Evolutionary conservation across 2,113 vertebrate genomes (phyloP), one percentile per base, ranked within the genome.

Genomic region (Cichladusa arquata): DNA sequence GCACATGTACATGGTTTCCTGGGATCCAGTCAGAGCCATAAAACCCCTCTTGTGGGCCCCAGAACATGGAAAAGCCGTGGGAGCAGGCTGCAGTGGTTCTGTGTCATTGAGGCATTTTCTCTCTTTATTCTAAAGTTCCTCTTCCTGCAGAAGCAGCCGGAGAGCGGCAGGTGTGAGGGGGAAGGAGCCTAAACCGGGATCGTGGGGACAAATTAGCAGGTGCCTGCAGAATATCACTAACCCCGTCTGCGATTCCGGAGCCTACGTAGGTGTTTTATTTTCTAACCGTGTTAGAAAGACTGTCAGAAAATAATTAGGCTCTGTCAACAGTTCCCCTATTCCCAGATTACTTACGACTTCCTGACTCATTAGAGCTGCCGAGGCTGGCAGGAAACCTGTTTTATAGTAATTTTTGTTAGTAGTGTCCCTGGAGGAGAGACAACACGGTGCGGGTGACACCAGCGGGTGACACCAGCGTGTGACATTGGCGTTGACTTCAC

Each of bases 241-340:
- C 81, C 67, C 84, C 36, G 11, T 58, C 88, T 78, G 85, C 18
- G 14, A 50, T 83, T 73, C 66, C 7, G 6, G 51, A 80, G 82
- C 78, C 77, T 14, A 51, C 4, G 96, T 77, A 70, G 92, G 87
- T 84, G 90, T 88, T 95, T 92, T 92, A 93, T 96, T 97, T 97
- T 97, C 94, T 84, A 94, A 58, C 42, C 8, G 73, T 84, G 62
- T 50, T 86, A 88, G 94, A 90, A 91, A 94, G 92, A 70, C 89
- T 94, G 92, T 94, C 95, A 94, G 95, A 95, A 97, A 92, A 96
- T 92, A 94, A 95, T 96, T 91, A 80, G 94, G 83, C 83, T 97
- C 95, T 91, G 86, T 95, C 96, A 97, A 91, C 90, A 95, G 95
- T 44, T 89, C 93, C 82, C 70, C 56, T 36, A 19, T 82, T 87